Conservation (phyloP, 2,888 invertebrate genomes). For the Harpalus rubripes region DNA sequence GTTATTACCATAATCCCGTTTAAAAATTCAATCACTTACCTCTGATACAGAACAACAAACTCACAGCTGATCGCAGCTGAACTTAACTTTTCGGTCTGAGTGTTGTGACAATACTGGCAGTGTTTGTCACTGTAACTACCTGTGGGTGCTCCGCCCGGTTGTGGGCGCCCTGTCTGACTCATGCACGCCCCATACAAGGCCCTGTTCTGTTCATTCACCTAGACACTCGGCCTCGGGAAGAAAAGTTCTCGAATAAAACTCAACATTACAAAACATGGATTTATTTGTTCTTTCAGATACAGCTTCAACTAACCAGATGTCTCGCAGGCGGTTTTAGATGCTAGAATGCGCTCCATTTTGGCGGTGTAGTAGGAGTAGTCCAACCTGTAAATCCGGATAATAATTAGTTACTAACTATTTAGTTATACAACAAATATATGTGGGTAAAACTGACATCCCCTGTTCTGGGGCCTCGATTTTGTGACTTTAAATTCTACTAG, state of each 20-base stretch:
- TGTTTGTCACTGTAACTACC: slow-evolving; percentile 2
- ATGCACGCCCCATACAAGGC: slow-evolving; percentile 55
- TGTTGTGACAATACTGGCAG: slow-evolving; percentile 48
- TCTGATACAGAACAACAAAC: slow-evolving; percentile 27
- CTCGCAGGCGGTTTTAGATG: slow-evolving; percentile 7
- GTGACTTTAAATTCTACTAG: too few species aligned
- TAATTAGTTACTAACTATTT: slow-evolving; percentile 9
- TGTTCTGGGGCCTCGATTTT: too few species aligned
- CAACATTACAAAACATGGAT: slow-evolving; percentile 33
- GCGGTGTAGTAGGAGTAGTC: slow-evolving; percentile 61
- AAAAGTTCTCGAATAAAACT: slow-evolving; percentile 46
- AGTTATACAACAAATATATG: background rate
- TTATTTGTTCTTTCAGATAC: slow-evolving; percentile 29
- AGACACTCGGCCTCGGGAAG: slow-evolving; percentile 23
- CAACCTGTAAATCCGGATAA: slow-evolving; percentile 50
- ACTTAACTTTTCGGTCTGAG: slow-evolving; percentile 17
- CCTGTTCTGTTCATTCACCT: slow-evolving; percentile 62
- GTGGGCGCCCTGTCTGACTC: slow-evolving; percentile 61
- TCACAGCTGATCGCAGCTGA: slow-evolving; percentile 21
- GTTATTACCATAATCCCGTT: too few species aligned
- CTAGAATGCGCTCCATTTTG: slow-evolving; percentile 56
- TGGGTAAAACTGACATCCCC: background rate
- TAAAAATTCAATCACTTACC: slow-evolving; percentile 6
- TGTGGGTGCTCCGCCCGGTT: slow-evolving; percentile 57
- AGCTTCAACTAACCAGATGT: slow-evolving; percentile 52